These are phyloP conservation scores for Aegotheles bennettii DNA, from an alignment of 2,113 vertebrate genomes.

Conservation along the genomic window DNA sequence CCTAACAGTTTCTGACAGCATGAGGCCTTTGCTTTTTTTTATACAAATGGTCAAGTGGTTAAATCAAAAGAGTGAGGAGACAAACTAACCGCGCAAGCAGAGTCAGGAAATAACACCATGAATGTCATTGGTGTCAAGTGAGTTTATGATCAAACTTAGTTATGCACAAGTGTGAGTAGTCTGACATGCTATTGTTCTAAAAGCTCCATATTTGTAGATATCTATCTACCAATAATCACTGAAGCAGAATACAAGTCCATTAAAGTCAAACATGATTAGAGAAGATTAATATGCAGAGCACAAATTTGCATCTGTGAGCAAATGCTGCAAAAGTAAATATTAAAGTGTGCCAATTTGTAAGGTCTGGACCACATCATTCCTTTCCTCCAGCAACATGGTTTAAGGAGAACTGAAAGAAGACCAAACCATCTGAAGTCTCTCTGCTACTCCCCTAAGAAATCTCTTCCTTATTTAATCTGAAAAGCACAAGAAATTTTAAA, in stretches of 20 bases:
- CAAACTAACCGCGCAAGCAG: not conserved
- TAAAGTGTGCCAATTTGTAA: not conserved
- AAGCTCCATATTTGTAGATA: not conserved
- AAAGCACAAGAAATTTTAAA: not conserved
- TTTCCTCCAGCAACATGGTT: not conserved
- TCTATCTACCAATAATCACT: not conserved
- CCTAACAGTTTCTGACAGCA: not conserved
- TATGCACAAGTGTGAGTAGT: not conserved
- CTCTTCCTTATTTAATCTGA: not conserved
- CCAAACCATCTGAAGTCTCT: not conserved
- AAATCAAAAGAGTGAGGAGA: not conserved
- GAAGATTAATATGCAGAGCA: not conserved
- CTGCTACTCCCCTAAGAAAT: not conserved
- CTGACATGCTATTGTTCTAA: not conserved
- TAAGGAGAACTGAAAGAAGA: not conserved
- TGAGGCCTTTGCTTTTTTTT: not conserved
- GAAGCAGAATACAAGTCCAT: not conserved
- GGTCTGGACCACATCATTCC: not conserved
- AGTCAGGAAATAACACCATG: not conserved
- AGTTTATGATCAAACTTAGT: not conserved
- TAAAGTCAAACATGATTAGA: conserved; percentile 1
- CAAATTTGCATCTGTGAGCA: not conserved
- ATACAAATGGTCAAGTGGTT: not conserved
- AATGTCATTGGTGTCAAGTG: not conserved
- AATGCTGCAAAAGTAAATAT: not conserved